Base-by-base conservation (phyloP, 2,888 invertebrate genomes). In the Chouioia cunea region DNA sequence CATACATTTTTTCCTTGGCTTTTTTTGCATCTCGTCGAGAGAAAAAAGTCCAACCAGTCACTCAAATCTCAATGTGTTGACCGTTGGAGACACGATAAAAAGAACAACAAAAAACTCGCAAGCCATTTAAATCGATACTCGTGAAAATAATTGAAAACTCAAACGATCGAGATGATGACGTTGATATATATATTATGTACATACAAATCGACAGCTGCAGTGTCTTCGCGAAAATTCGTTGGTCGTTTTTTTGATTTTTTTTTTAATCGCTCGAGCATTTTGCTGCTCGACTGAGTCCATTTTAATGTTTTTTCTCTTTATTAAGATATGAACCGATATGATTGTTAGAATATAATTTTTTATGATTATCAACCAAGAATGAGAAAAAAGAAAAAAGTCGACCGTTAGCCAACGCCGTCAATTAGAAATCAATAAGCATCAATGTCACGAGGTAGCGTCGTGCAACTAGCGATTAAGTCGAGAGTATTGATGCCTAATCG, bases 111-210 rank as follows among this genome's bases (percentile, higher is more conserved):
- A 52, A 60, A 54, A 22, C 20, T 59, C n/a, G 22, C 16, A n/a
- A 1, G 23, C n/a, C 48, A 67, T 71, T 71, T 71, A 71, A 66
- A 71, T 66, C 66, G 71, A 62, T 58, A 65, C 59, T 4, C n/a
- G 36, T 6, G 14, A 48, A 44, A 65, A 71, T 66, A 67, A 63
- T 58, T 58, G 66, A 67, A 60, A 67, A 53, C 36, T 22, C 36
- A 65, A 50, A 48, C 18, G 36, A 2, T 6, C 36, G 18, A 50
- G 60, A 36, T 16, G 52, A 36, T 44, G 27, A 57, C 54, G 48
- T 54, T 54, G 54, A 70, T 59, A n/a, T 27, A 27, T 27, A 27
- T 36, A 6, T 36, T 36, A 36, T 12, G 12, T 36, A 10, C 36
- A 27, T 27, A 10, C 36, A 36, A 36, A 12, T 36, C 48, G 62